A percentile compares a stretch with the other conserved stretches of the same genome.
Conservation (phyloP, 2,888 invertebrate genomes). For the Gisinianus flammeolus region DNA sequence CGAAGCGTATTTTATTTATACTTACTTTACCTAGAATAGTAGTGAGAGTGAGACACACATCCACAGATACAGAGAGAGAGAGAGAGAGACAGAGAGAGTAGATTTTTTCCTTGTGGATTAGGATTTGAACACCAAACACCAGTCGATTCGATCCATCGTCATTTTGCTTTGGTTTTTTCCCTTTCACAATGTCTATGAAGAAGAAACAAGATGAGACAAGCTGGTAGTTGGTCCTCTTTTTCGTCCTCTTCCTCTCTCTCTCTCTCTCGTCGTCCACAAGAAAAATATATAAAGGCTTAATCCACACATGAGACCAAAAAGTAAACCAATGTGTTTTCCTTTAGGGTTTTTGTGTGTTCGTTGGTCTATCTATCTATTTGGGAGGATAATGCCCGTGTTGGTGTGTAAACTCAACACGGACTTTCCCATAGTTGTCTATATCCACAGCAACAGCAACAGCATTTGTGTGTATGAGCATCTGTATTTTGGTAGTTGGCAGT, state of each 20-base stretch:
- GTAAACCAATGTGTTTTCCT: constrained; percentile 11
- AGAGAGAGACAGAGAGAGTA: not conserved
- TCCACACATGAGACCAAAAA: constrained; percentile 30
- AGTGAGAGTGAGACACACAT: constrained; percentile 8
- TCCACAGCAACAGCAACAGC: not conserved
- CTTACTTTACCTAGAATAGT: constrained; percentile 29
- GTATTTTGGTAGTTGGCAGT: constrained; percentile 10
- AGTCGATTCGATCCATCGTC: constrained; percentile 28
- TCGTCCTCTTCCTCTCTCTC: too few relatives aligned
- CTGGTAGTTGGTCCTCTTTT: not conserved
- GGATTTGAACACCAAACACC: constrained; percentile 4
- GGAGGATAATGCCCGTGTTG: constrained; percentile 29
- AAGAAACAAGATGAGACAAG: constrained; percentile 19
- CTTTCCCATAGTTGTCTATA: not conserved
- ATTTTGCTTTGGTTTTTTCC: constrained; percentile 25
- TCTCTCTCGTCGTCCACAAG: not conserved
- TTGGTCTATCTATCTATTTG: constrained; percentile 8
- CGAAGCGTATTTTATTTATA: constrained; percentile 49
- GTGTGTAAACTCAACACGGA: not conserved
- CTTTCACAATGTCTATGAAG: constrained; percentile 1
- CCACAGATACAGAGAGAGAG: not conserved
- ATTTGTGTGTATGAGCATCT: not conserved
- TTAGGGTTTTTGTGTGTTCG: not conserved
- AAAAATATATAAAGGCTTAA: constrained; percentile 21
- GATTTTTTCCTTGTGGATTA: constrained; percentile 15